phyloP scores from a whole-genome alignment of 1,140 invertebrate species.

The Augochlora pura region DNA sequence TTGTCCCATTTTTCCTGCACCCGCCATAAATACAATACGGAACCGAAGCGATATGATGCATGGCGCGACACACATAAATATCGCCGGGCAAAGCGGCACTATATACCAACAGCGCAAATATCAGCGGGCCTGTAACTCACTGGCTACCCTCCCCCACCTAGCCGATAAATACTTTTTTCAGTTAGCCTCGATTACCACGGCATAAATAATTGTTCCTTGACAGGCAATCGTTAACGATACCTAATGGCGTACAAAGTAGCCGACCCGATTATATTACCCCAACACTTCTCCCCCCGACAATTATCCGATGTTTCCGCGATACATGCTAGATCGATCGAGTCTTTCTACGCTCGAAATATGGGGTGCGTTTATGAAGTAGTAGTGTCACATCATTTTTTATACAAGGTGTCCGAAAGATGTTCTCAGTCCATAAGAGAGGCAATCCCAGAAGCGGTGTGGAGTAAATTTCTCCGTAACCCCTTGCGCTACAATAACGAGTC shows the following conservation, averaged over 20 bases:
- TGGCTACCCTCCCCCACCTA: background rate
- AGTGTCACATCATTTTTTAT: no score
- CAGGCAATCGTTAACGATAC: constrained; percentile 54
- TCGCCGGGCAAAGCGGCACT: constrained; percentile 43
- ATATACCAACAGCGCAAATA: constrained; percentile 52
- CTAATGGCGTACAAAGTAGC: constrained; percentile 55
- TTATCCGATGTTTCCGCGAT: constrained; percentile 35
- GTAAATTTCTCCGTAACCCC: no score
- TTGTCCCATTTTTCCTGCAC: constrained; percentile 43
- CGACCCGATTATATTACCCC: constrained; percentile 37
- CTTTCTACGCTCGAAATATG: no score
- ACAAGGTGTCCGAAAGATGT: no score
- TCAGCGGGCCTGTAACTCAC: constrained; percentile 60
- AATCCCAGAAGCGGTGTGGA: no score
- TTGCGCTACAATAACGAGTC: no score
- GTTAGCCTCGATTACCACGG: constrained; percentile 42
- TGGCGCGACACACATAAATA: constrained; percentile 60
- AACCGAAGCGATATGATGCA: constrained; percentile 55
- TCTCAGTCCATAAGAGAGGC: no score
- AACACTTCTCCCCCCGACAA: constrained; percentile 12
- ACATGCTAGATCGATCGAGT: background rate
- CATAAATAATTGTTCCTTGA: constrained; percentile 59
- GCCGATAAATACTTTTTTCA: constrained; percentile 52
- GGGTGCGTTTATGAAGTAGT: no score
- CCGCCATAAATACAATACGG: constrained; percentile 55